These are phyloP conservation scores for Lasiommata megera DNA, from an alignment of 2,888 invertebrate genomes.

Conservation along the genomic window DNA sequence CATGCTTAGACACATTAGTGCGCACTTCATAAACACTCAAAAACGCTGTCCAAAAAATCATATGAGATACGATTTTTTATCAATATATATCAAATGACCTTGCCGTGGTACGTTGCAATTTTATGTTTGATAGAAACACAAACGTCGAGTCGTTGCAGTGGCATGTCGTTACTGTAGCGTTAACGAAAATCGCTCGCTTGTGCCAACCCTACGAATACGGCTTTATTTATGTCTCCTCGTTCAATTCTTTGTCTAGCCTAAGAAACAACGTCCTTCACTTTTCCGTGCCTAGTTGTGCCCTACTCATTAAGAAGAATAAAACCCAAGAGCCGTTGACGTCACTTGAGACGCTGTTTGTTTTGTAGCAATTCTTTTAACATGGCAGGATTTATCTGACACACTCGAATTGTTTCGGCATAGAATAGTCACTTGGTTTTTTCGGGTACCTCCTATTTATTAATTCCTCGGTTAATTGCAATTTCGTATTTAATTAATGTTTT, in stretches of 20 bases:
- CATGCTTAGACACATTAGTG: too few species aligned
- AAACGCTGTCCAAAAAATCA: too few species aligned
- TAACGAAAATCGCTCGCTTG: background rate
- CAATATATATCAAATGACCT: too few species aligned
- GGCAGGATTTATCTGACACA: background rate
- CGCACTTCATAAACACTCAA: too few species aligned
- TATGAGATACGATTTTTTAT: too few species aligned
- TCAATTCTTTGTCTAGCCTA: background rate
- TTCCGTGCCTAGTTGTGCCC: background rate
- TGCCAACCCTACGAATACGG: background rate
- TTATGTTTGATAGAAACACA: too few species aligned
- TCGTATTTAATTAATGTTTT: too few species aligned
- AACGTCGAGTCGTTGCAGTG: too few species aligned
- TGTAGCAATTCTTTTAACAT: background rate
- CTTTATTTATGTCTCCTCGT: background rate
- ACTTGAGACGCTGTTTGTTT: constrained; percentile 18
- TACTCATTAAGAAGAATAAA: constrained; percentile 16
- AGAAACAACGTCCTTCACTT: background rate
- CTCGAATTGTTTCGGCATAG: background rate
- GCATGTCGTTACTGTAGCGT: background rate
- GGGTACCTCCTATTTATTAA: too few species aligned
- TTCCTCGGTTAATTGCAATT: too few species aligned
- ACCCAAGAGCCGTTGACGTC: constrained; percentile 3
- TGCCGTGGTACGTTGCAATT: too few species aligned
- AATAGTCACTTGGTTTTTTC: background rate